Evolutionary conservation across 2,113 vertebrate genomes (phyloP), one percentile per base, ranked within the genome.

Genomic region (Thalassarche chlororhynchos): DNA sequence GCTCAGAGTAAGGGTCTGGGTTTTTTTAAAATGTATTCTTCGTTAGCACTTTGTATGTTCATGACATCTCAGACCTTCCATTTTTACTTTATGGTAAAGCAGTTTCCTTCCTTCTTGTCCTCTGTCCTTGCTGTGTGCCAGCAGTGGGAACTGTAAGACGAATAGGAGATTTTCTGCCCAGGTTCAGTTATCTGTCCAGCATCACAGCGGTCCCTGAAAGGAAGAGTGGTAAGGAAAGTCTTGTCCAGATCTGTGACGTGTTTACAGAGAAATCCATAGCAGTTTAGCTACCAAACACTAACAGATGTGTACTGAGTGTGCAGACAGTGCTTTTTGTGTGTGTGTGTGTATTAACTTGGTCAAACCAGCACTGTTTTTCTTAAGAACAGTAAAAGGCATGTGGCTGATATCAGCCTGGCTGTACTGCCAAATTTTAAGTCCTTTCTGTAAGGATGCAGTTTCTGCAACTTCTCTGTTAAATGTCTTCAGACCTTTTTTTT

Each of bases 401-500:
- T 93, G 80, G 24, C 51, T 93, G 88, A 75, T 94, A 97, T 34
- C 76, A 90, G 77, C 36, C 69, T 84, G 74, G 84, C 60, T 64
- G 44, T 92, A 23, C 64, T 79, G 90, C 84, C 86, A 93, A 20
- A 57, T 82, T 88, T 92, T 64, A 84, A 86, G 51, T 75, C n/a
- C 42, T 81, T 87, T 90, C 80, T 89, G 51, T 68, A 57, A 71
- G 19, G 55, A 65, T 61, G 55, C 14, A 47, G 14, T 94, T 93
- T 94, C 85, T 57, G 68, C 16, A 38, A 20, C 28, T 90, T 80
- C 34, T 91, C 90, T 95, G 76, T 64, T 90, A 94, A 92, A 84
- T 87, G 21, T 90, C 80, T 84, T 86, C 69, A 81, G 77, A 40
- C 8, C 5, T 24, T 70, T 57, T 52, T 85, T 38, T 7, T 46